Conservation (phyloP, 1,140 invertebrate genomes). For the Temnothorax curvispinosus region DNA sequence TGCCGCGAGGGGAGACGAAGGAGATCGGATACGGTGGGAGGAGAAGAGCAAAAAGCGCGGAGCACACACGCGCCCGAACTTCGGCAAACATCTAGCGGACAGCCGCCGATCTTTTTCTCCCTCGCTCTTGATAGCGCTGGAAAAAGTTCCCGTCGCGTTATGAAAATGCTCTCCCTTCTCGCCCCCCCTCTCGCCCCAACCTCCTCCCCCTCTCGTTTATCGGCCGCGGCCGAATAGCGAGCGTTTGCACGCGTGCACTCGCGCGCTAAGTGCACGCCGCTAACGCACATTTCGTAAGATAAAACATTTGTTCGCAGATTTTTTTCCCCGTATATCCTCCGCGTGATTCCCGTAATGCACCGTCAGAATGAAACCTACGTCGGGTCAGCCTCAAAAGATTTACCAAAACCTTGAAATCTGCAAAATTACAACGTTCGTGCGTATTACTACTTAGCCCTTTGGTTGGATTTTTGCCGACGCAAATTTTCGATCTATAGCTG, state of each 20-base stretch:
- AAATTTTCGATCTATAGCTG: not conserved
- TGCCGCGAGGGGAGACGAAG: constrained; percentile 11
- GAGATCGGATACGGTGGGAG: constrained; percentile 12
- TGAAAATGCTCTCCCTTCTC: constrained; percentile 21
- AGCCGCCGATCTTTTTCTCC: constrained; percentile 43
- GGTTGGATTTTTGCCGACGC: constrained; percentile 6
- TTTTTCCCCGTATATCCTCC: not conserved
- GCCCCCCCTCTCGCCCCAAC: too few species aligned
- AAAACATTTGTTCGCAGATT: not conserved
- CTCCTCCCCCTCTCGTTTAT: not conserved
- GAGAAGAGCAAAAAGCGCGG: constrained; percentile 43
- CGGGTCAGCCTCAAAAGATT: not conserved
- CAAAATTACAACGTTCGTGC: not conserved
- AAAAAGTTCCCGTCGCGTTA: constrained; percentile 54
- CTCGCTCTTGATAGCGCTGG: constrained; percentile 40
- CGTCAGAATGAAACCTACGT: not conserved
- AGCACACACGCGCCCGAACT: constrained; percentile 52
- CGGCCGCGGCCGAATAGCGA: not conserved
- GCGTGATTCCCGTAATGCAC: not conserved
- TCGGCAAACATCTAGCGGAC: constrained; percentile 60
- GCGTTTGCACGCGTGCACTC: not conserved
- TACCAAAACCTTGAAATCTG: not conserved
- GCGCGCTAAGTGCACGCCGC: not conserved
- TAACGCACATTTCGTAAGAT: constrained; percentile 2
- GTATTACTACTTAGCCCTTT: not conserved